Base-by-base conservation (phyloP, 2,888 invertebrate genomes). In the Brachynemurus nebulosus region DNA sequence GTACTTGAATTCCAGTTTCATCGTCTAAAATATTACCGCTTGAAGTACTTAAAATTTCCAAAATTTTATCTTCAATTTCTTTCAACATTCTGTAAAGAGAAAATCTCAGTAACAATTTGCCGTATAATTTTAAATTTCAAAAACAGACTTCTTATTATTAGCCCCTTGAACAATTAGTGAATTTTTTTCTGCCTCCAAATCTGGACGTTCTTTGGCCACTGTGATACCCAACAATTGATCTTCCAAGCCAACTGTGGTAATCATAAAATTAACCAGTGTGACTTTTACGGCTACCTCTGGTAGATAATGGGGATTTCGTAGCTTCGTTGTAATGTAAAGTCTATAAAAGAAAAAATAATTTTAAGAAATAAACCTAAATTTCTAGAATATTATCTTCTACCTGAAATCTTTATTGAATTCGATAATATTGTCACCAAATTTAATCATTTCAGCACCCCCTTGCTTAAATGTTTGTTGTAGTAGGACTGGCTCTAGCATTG, bases 221-320 rank as follows among this genome's bases (percentile, higher is more conserved):
- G 91, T 90, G 33, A 92, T 83, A 8, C 89, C 85, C 45, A 95
- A 63, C 38, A 95, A 63, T 60, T 95, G 93, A 59, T 91, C 92
- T 65, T 89, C 80, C 20, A 95, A 66, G 1, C 95, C 95, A 44
- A 80, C 82, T 34, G 78, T 76, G 4, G 92, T 93, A 53, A 95
- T 80, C 84, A 90, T 86, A 59, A 95, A 95, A 67, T 93, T 93
- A 2, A 95, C 72, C 17, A 95, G 61, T 1, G 91, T 88, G 5
- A 86, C 84, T 61, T 93, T 90, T 0, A 91, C 91, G 1, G 92
- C 86, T 5, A 92, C 79, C 67, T 96, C 95, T 0, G 95, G 93
- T 44, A 92, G 63, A 60, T 92, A 95, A 64, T 93, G 93, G 0
- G 95, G 95, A 67, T 93, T 95, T 17, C 89, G 72, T 37, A 92